Percentiles rank a stretch among this genome's conserved stretches.
phyloP scores from a whole-genome alignment of 2,797 vertebrate species.

The Galaxias olidus region DNA sequence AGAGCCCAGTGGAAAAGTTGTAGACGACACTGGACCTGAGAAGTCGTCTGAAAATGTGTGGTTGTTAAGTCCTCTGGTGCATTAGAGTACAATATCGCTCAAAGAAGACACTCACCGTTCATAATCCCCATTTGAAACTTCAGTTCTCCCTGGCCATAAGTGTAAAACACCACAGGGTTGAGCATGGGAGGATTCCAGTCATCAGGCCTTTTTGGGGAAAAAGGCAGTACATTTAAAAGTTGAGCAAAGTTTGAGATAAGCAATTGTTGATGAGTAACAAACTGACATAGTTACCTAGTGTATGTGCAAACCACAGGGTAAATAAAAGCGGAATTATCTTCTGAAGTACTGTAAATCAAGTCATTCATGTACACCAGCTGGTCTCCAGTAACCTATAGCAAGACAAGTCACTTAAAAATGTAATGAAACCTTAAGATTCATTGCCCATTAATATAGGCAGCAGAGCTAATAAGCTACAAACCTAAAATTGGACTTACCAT shows the following conservation, averaged over 20 bases:
- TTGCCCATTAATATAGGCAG: neutral
- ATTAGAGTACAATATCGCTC: too few species aligned
- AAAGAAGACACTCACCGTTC: slow-evolving; percentile 72
- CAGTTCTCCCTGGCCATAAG: slow-evolving; percentile 51
- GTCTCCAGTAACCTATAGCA: slow-evolving; percentile 62
- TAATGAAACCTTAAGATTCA: neutral
- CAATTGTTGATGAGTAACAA: neutral
- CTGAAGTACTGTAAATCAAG: slow-evolving; percentile 45
- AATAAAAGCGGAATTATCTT: slow-evolving; percentile 31
- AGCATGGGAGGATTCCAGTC: slow-evolving; percentile 59
- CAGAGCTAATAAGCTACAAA: neutral
- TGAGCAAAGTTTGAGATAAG: neutral
- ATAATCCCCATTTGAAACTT: slow-evolving; percentile 65
- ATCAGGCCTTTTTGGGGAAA: too few species aligned
- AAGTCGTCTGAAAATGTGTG: slow-evolving; percentile 77
- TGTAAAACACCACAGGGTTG: slow-evolving; percentile 54
- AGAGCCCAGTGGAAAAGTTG: slow-evolving; percentile 65
- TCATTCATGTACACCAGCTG: slow-evolving; percentile 59
- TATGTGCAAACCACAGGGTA: slow-evolving; percentile 61
- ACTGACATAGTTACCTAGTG: slow-evolving; percentile 49
- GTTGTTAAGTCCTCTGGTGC: too few species aligned
- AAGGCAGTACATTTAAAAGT: neutral
- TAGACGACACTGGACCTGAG: slow-evolving; percentile 41
- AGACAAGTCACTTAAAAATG: neutral
- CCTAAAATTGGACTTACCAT: slow-evolving; percentile 43